Evolutionary conservation across 1,140 invertebrate species (phyloP).

Genomic region (Anoplolepis gracilipes): DNA sequence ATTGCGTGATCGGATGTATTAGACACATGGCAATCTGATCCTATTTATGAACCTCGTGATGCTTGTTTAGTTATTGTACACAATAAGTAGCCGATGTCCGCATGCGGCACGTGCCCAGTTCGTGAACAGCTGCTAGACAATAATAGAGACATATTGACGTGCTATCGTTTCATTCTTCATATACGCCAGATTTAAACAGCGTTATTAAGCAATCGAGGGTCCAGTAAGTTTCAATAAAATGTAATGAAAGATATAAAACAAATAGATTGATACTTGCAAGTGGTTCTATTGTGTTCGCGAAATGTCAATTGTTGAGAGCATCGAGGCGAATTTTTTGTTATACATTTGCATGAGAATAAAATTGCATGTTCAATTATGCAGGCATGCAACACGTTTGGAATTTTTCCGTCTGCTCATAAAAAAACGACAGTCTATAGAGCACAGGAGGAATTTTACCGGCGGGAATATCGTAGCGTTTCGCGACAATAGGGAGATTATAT

Average conservation of each 20-base stretch:
- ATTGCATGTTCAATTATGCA: not conserved
- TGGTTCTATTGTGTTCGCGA: not conserved
- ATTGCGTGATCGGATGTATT: slow-evolving; percentile 37
- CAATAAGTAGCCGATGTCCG: slow-evolving; percentile 55
- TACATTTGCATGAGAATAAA: not conserved
- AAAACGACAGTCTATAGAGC: not conserved
- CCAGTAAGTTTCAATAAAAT: not conserved
- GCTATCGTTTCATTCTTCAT: not conserved
- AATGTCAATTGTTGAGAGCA: not conserved
- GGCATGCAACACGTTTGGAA: slow-evolving; percentile 2
- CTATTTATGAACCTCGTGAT: slow-evolving; percentile 51
- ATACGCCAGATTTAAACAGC: not conserved
- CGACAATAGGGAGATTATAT: not conserved
- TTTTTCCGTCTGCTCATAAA: not conserved
- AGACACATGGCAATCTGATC: not conserved
- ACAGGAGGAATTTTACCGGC: not conserved
- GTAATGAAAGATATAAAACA: not conserved
- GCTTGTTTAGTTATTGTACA: slow-evolving; percentile 34
- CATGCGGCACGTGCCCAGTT: slow-evolving; percentile 37
- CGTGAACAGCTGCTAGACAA: slow-evolving; percentile 47
- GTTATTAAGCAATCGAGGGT: not conserved
- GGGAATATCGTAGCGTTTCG: not conserved
- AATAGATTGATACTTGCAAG: not conserved
- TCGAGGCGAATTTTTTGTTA: not conserved
- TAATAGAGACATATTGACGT: slow-evolving; percentile 29